Conservation (phyloP, 1,140 invertebrate genomes). For the Heliconius nattereri region DNA sequence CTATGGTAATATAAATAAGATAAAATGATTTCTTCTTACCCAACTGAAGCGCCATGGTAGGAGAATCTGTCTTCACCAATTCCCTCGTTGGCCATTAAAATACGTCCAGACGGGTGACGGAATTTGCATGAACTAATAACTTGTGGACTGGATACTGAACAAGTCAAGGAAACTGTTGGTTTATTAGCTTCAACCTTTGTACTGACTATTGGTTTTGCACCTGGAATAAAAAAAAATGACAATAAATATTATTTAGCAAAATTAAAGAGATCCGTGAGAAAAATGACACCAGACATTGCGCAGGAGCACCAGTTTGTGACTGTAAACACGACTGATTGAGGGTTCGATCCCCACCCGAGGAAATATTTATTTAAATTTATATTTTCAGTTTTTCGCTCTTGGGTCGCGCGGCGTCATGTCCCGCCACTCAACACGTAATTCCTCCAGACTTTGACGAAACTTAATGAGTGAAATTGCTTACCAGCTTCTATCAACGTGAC, state of each 20-base stretch:
- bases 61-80: conserved; percentile 59
- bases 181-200: conserved; percentile 45
- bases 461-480: conserved; percentile 32
- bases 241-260: not conserved
- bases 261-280: too few relatives aligned
- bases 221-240: conserved; percentile 38
- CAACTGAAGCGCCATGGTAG: conserved; percentile 51
- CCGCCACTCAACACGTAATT: too few relatives aligned
- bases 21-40: conserved; percentile 37
- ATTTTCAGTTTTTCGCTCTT: too few relatives aligned
- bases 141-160: conserved; percentile 43
- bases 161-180: conserved; percentile 51
- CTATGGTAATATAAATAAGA: not conserved
- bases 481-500: conserved; percentile 48
- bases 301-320: too few relatives aligned
- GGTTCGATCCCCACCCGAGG: too few relatives aligned
- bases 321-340: too few relatives aligned
- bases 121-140: conserved; percentile 57
- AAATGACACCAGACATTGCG: too few relatives aligned
- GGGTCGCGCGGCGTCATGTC: too few relatives aligned
- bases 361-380: too few relatives aligned
- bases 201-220: conserved; percentile 46
- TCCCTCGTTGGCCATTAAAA: conserved; percentile 56
- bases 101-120: conserved; percentile 54
- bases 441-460: too few relatives aligned